These are phyloP conservation scores for Ryuthela nishihirai DNA, from an alignment of 2,888 invertebrate species.

Conservation along the genomic window DNA sequence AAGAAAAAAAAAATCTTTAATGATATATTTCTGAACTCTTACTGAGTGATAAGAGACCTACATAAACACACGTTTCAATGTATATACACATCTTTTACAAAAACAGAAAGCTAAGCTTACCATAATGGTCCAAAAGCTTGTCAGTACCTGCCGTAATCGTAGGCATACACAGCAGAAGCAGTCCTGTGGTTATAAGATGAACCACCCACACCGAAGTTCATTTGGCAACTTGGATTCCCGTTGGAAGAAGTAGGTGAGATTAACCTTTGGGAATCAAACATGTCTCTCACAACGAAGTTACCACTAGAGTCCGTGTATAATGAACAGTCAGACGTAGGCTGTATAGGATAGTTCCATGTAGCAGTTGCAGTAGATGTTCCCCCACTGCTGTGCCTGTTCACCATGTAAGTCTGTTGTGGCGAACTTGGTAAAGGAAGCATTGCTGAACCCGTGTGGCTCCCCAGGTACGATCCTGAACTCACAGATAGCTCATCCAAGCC, in stretches of 20 bases:
- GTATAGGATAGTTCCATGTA: slow-evolving; percentile 46
- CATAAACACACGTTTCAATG: too few species aligned
- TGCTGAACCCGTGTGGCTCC: slow-evolving; percentile 1
- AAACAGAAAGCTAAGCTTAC: too few species aligned
- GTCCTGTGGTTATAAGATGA: slow-evolving; percentile 25
- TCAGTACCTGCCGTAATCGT: slow-evolving; percentile 34
- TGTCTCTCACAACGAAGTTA: slow-evolving; percentile 29
- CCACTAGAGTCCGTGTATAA: slow-evolving; percentile 23
- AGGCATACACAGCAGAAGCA: slow-evolving; percentile 28
- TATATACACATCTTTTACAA: too few species aligned
- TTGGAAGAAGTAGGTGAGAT: slow-evolving; percentile 16
- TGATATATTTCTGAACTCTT: too few species aligned
- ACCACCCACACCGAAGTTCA: slow-evolving; percentile 26
- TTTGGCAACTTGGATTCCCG: slow-evolving; percentile 33
- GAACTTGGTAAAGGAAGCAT: slow-evolving; percentile 18
- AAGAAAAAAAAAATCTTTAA: too few species aligned
- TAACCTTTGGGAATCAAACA: slow-evolving; percentile 35
- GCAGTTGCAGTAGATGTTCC: slow-evolving; percentile 13
- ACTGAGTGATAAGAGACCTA: too few species aligned
- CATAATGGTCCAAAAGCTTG: too few species aligned
- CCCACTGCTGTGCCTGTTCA: slow-evolving; percentile 15
- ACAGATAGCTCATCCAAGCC: slow-evolving; percentile 14
- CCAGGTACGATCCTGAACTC: slow-evolving; percentile 14
- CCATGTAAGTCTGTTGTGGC: slow-evolving; percentile 20
- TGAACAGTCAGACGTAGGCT: slow-evolving; percentile 33